Conservation (phyloP, 1,140 invertebrate species). For the Babylonia areolata region DNA sequence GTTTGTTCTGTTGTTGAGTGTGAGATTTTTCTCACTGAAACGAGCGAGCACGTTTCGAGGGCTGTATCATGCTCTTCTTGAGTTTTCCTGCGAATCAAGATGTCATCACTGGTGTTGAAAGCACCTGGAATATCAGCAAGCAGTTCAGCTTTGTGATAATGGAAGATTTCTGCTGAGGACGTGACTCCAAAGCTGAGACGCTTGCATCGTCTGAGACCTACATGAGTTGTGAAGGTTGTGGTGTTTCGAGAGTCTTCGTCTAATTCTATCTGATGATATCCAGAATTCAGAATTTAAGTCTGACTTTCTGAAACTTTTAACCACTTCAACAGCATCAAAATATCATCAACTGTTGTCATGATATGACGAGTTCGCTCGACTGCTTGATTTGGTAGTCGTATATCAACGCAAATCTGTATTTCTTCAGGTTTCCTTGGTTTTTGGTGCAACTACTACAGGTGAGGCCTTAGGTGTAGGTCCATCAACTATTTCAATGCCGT, state of each 20-base stretch:
- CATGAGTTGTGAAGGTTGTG: slow-evolving; percentile 53
- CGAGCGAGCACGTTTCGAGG: slow-evolving; percentile 27
- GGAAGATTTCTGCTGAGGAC: slow-evolving; percentile 49
- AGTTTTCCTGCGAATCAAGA: slow-evolving; percentile 51
- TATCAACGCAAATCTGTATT: slow-evolving; percentile 62
- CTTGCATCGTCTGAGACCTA: too few species aligned
- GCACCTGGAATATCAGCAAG: slow-evolving; percentile 39
- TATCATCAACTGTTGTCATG: slow-evolving; percentile 53
- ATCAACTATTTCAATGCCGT: too few species aligned
- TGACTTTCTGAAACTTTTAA: slow-evolving; percentile 45
- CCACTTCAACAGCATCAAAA: slow-evolving; percentile 54
- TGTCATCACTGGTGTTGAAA: slow-evolving; percentile 49
- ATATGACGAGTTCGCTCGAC: slow-evolving; percentile 18
- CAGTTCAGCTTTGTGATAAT: slow-evolving; percentile 43
- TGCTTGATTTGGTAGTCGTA: slow-evolving; percentile 51
- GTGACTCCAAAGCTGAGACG: slow-evolving; percentile 51
- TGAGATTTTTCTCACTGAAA: slow-evolving; percentile 21
- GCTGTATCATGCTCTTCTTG: slow-evolving; percentile 43
- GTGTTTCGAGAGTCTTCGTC: slow-evolving; percentile 40
- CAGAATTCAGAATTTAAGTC: slow-evolving; percentile 51
- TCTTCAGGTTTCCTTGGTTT: too few species aligned
- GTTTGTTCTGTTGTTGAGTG: slow-evolving; percentile 34
- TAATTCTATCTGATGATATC: slow-evolving; percentile 47
- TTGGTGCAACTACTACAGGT: too few species aligned
- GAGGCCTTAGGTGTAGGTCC: too few species aligned